Conservation (phyloP, 2,113 vertebrate genomes). For the Silurus glanis region DNA sequence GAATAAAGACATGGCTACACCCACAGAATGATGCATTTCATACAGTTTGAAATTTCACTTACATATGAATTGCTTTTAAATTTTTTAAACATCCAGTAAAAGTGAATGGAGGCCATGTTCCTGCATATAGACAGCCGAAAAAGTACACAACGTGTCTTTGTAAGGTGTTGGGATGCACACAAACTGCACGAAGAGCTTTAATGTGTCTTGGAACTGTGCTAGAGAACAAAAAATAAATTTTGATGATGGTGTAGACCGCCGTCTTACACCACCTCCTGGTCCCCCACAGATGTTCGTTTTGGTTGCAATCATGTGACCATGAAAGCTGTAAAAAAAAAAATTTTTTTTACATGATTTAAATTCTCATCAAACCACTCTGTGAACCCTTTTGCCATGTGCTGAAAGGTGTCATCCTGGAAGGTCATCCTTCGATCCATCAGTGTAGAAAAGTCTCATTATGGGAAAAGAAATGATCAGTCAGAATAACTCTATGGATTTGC, state of each 20-base stretch:
- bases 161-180: not conserved
- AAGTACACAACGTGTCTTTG: not conserved
- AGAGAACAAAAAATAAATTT: not conserved
- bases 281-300: not conserved
- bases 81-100: not conserved
- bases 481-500: not conserved
- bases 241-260: not conserved
- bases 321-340: not conserved
- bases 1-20: not conserved
- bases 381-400: not conserved
- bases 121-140: not conserved
- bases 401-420: not conserved
- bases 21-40: not conserved
- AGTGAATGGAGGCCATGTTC: not conserved
- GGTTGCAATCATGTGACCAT: not conserved
- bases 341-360: not conserved
- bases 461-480: not conserved
- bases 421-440: not conserved
- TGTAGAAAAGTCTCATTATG: not conserved
- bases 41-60: not conserved
- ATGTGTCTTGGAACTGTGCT: not conserved
- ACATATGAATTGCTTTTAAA: not conserved
- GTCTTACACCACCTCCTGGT: not conserved
- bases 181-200: not conserved
- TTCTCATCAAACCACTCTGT: not conserved